phyloP scores from a whole-genome alignment of 2,888 invertebrate genomes.

The Megalurothrips usitatus region DNA sequence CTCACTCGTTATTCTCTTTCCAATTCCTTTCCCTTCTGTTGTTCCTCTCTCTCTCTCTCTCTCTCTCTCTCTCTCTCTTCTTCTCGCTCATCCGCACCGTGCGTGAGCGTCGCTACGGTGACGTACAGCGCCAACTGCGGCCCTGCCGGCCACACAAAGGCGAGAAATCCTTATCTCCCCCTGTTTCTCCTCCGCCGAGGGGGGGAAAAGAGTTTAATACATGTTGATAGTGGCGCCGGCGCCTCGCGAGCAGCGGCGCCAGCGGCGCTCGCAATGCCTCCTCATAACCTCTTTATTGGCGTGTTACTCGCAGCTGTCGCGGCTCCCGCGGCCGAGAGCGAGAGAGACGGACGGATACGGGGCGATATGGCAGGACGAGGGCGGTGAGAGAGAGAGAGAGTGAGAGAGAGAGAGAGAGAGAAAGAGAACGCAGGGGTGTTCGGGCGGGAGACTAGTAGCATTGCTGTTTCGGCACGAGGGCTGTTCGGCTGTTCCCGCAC shows the following conservation, averaged over 20 bases:
- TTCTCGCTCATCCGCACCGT: no score
- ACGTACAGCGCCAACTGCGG: background rate
- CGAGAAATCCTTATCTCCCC: background rate
- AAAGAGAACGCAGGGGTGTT: background rate
- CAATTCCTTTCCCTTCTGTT: no score
- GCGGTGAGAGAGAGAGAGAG: background rate
- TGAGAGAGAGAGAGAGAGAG: background rate
- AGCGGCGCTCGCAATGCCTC: background rate
- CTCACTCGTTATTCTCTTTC: no score
- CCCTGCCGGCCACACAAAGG: background rate
- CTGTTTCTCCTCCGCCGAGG: background rate
- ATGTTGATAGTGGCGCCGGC: slow-evolving; percentile 2
- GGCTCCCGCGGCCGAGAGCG: background rate
- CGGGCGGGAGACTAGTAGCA: background rate
- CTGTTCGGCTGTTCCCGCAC: background rate
- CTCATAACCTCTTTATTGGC: slow-evolving; percentile 25
- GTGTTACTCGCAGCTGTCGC: slow-evolving; percentile 7
- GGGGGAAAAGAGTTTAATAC: slow-evolving; percentile 13
- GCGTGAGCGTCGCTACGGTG: no score
- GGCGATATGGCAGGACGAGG: no score
- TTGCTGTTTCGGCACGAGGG: no score
- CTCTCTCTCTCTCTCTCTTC: no score
- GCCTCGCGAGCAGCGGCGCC: background rate
- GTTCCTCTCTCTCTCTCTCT: no score
- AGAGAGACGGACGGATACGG: background rate